phyloP scores from a whole-genome alignment of 2,797 vertebrate species.

The Urosaurus nigricauda region DNA sequence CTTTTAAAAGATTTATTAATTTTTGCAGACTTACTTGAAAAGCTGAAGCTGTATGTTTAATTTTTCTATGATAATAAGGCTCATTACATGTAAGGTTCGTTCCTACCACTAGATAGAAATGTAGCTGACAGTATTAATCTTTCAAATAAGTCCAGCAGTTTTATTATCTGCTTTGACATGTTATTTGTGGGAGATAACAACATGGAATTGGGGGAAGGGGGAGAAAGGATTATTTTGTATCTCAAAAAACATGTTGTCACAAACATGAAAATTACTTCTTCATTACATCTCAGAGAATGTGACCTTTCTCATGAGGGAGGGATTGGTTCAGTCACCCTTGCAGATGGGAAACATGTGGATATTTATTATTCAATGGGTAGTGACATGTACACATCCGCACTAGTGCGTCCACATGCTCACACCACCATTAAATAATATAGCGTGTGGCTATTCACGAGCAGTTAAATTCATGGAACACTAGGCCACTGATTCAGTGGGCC shows the following conservation, averaged over 20 bases:
- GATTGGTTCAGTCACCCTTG: too few species aligned
- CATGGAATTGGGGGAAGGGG: neutral
- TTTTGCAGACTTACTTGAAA: slow-evolving; percentile 10
- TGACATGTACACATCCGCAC: too few species aligned
- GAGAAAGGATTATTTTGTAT: neutral
- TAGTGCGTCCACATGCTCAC: too few species aligned
- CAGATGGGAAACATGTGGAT: too few species aligned
- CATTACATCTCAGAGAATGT: neutral
- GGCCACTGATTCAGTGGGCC: too few species aligned
- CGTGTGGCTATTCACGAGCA: too few species aligned
- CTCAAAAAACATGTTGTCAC: neutral
- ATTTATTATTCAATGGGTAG: too few species aligned
- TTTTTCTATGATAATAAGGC: neutral
- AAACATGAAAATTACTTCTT: neutral
- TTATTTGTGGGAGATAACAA: neutral
- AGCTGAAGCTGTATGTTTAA: neutral
- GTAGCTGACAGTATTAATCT: neutral
- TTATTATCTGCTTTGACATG: neutral
- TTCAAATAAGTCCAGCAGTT: neutral
- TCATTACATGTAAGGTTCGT: neutral
- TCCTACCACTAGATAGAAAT: neutral
- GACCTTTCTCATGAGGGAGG: too few species aligned
- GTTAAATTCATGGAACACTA: too few species aligned
- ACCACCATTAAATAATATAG: too few species aligned
- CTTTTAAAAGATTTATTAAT: neutral